Conservation (phyloP, 2,113 vertebrate genomes). For the Otis tarda region DNA sequence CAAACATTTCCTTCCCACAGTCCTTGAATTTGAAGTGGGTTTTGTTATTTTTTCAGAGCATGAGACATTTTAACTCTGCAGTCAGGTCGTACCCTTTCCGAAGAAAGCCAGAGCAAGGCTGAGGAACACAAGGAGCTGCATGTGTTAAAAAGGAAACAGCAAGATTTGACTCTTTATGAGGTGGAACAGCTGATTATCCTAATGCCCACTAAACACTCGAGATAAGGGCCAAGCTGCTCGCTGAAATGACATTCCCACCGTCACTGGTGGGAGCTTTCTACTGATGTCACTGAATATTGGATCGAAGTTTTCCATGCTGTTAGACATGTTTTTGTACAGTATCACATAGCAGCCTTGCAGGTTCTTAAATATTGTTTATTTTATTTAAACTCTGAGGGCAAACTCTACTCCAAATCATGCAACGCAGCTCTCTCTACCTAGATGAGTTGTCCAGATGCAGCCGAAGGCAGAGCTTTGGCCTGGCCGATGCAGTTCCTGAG, state of each 20-base stretch:
- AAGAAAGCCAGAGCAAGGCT: neutral
- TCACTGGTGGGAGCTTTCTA: neutral
- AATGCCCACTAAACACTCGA: neutral
- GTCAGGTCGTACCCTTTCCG: neutral
- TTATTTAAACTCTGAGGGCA: neutral
- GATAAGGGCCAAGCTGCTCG: neutral
- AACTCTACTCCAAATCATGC: neutral
- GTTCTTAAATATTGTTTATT: neutral
- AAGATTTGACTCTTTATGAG: neutral
- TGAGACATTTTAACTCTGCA: neutral
- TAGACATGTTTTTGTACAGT: neutral
- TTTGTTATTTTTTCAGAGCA: neutral
- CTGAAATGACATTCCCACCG: neutral
- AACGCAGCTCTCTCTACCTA: neutral
- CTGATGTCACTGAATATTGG: neutral
- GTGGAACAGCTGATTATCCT: neutral
- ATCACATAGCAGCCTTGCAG: neutral
- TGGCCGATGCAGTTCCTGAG: neutral
- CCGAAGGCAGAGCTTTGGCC: neutral
- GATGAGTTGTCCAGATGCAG: constrained; percentile 31
- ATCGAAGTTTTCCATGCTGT: neutral
- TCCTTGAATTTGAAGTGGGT: neutral
- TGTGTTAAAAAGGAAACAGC: neutral
- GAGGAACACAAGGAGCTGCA: neutral
- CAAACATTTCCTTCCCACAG: neutral